Evolutionary conservation across 23 tunicate species (phyloP), one percentile per base, ranked within the genome.

Genomic region (Ascidia mentula): DNA sequence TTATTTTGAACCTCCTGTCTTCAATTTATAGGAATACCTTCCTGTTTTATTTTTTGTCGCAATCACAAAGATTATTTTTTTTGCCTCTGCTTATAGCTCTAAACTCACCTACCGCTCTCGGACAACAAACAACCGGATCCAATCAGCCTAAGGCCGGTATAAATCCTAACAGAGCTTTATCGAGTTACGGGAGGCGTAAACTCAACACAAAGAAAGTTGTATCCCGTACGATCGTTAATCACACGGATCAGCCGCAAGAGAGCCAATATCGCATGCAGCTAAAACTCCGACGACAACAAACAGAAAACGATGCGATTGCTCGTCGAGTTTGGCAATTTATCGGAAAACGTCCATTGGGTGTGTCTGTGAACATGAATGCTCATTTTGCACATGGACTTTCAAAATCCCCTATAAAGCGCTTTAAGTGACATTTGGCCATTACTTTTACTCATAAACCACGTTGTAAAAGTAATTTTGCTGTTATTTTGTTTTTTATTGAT

Each of bases 271-370:
- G 32, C 7, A 38, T 85, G 45, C 59, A 37, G 33, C 34, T 78
- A 31, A 60, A 78, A 20, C 40, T 38, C 33, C 38, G 40, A 59
- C 72, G 78, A 31, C 89, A 85, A 60, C 59, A 69, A 45, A 46
- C 35, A 1, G 89, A 85, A 72, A 85, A 85, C 82, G 72, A 85
- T 34, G 40, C 40, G 40, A 38, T 85, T 31, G 17, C 82, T 2
- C 69, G n/a, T 26, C 40, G 69, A 71, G 89, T 85, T 12, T 85
- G 89, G 89, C 31, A 40, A n/a, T 85, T 69, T 71, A 85, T 85
- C 32, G 89, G 89, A 0, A 70, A 60, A 45, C 71, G 89, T n/a
- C 89, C 89, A 0, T 39, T 85, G 69, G 72, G 82, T 53, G 76
- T 74, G 22, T 17, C 6, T 3, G 38, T 28, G 31, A 45, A 45